Percentiles rank a stretch among this genome's conserved stretches.
These are phyloP conservation scores for Caenorhabditis sp. DNA, from an alignment of 2,888 invertebrate species.

Conservation along the genomic window DNA sequence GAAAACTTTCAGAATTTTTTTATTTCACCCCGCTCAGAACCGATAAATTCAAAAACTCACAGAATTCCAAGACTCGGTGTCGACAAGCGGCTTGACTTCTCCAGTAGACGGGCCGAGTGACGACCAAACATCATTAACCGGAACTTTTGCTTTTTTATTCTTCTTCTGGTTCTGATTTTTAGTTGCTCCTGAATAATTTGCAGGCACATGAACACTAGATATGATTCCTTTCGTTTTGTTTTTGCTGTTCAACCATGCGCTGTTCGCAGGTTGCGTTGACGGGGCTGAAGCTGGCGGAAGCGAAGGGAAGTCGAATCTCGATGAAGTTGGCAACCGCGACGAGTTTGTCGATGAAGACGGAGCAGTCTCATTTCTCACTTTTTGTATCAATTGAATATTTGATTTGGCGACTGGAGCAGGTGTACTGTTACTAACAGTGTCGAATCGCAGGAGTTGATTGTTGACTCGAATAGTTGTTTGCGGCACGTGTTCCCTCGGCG, in stretches of 20 bases:
- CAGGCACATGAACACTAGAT: constrained; percentile 23
- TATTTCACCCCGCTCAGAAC: too few relatives aligned
- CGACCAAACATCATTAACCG: constrained; percentile 37
- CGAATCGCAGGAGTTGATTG: constrained; percentile 25
- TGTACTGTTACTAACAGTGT: constrained; percentile 22
- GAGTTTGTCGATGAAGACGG: constrained; percentile 11
- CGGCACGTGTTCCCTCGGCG: constrained; percentile 20
- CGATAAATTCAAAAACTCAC: too few relatives aligned
- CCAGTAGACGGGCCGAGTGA: constrained; percentile 21
- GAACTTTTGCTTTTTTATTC: constrained; percentile 25
- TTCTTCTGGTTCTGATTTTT: constrained; percentile 27
- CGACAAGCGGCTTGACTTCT: background rate
- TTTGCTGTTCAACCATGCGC: constrained; percentile 29
- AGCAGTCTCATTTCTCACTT: background rate
- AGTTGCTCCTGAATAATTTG: constrained; percentile 22
- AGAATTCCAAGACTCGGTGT: constrained; percentile 17
- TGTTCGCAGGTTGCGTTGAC: constrained; percentile 16
- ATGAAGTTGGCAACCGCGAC: background rate
- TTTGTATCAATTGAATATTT: constrained; percentile 29
- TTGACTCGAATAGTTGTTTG: constrained; percentile 32
- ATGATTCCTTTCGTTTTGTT: constrained; percentile 15
- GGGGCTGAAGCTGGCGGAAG: constrained; percentile 33
- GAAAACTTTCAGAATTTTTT: too few relatives aligned
- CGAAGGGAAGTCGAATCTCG: constrained; percentile 20
- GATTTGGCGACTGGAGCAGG: constrained; percentile 17